Conservation (phyloP, 2,797 vertebrate species). For the Aldrovandia affinis region DNA sequence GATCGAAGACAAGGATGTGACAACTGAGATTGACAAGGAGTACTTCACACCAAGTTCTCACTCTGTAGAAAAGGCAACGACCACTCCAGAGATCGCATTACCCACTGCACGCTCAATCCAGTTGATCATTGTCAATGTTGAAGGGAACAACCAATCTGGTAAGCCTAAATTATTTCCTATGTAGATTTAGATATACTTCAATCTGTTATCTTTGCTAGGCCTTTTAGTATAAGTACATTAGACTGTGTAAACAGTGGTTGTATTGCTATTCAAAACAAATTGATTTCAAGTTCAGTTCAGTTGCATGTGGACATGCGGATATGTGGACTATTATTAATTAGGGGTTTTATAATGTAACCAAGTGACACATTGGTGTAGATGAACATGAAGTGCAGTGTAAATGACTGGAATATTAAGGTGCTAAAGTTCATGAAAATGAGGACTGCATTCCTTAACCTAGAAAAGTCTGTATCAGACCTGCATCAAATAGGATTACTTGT, state of each 20-base stretch:
- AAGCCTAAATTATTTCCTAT: conserved; percentile 57
- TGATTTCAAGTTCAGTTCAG: background rate
- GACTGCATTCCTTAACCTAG: background rate
- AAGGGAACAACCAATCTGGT: conserved; percentile 82
- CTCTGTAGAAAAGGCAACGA: conserved; percentile 54
- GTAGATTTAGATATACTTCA: background rate
- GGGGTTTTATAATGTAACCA: too few species aligned
- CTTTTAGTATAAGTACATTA: background rate
- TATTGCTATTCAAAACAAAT: background rate
- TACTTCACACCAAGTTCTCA: conserved; percentile 70
- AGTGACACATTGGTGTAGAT: too few species aligned
- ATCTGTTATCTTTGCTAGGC: background rate
- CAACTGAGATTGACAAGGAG: conserved; percentile 71
- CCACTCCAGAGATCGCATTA: conserved; percentile 54
- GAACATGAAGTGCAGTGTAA: background rate
- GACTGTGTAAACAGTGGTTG: background rate
- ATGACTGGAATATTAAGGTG: background rate
- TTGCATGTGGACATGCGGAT: too few species aligned
- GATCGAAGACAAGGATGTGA: conserved; percentile 54
- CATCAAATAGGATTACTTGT: conserved; percentile 16
- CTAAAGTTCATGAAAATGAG: background rate
- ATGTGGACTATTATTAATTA: too few species aligned
- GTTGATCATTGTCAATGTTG: conserved; percentile 72
- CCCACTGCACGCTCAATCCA: conserved; percentile 63
- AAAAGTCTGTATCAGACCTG: background rate